Base-by-base conservation (phyloP, 2,888 invertebrate species). In the Geotrupes spiniger region DNA sequence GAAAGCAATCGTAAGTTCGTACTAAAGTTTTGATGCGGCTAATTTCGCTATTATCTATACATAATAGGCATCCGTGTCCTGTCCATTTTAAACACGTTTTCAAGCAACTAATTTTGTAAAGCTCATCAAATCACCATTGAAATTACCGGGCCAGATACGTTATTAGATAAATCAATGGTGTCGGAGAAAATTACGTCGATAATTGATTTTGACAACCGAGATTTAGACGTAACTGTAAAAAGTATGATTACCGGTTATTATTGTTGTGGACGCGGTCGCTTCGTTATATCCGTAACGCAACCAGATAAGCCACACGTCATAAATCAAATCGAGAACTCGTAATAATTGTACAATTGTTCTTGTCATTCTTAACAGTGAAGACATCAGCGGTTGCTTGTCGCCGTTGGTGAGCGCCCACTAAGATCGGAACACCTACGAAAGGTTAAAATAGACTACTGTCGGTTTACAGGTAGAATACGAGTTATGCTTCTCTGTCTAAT, bases 401-500 rank as follows among this genome's bases (percentile, higher is more conserved):
- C 51, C 52, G 49, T 46, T 45, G 52, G 54, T 46, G 51, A 36
- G 54, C 58, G 59, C 59, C 61, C 56, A 59, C 61, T 60, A 61
- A 57, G 61, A 55, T 59, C 60, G 60, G 61, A 63, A 63, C 60
- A 60, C 63, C 61, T 59, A 61, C 60, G 56, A 63, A 58, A 54
- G 56, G 57, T 56, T 55, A 57, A 61, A 60, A 57, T 59, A 55
- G 60, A 58, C 60, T 61, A 61, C 59, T 57, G 58, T 54, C 58
- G 56, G 53, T 49, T 42, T 45, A 49, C 51, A 53, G 33, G 33
- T 33, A 33, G 33, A 33, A 33, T 9, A 33, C 6, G 21, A 21
- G 21, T 4, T 21, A 21, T 6, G 21, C 21, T 4, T n/a, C 4
- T 4, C 21, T 21, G 6, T 6, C 6, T 21, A 21, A 21, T 21